Conservation (phyloP, 2,888 invertebrate species). For the Coelogynopora nodosa region DNA sequence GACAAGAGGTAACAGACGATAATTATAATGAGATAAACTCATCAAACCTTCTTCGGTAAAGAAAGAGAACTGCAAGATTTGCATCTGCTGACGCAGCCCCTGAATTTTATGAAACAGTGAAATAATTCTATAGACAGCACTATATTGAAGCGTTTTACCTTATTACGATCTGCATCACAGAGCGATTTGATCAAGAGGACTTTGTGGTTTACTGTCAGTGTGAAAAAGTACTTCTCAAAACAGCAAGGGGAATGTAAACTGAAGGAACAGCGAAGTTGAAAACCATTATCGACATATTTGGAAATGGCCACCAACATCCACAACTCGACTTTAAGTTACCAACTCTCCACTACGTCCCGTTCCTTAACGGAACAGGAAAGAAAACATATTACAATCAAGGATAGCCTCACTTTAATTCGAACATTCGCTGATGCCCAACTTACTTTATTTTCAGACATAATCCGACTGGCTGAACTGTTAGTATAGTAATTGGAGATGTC, state of each 20-base stretch:
- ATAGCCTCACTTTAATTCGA: neutral
- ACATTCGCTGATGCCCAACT: neutral
- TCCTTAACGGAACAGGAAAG: too few relatives aligned
- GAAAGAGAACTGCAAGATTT: constrained; percentile 3
- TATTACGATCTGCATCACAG: neutral
- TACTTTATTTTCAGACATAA: neutral
- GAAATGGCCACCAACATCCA: neutral
- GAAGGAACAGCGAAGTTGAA: neutral
- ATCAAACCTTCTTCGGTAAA: neutral
- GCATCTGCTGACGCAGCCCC: neutral
- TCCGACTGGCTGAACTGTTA: neutral
- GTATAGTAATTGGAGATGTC: neutral
- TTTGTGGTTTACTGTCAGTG: neutral
- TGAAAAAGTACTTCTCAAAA: neutral
- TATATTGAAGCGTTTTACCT: neutral
- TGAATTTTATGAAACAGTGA: neutral
- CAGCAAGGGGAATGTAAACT: neutral
- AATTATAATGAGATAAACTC: neutral
- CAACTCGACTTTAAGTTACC: too few relatives aligned
- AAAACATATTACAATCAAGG: neutral
- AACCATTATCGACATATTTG: neutral
- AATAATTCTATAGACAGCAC: neutral
- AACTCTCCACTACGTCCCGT: too few relatives aligned
- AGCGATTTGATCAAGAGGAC: neutral
- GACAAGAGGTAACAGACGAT: neutral